Conservation (phyloP, 2,113 vertebrate species). For the Mellivora capensis region DNA sequence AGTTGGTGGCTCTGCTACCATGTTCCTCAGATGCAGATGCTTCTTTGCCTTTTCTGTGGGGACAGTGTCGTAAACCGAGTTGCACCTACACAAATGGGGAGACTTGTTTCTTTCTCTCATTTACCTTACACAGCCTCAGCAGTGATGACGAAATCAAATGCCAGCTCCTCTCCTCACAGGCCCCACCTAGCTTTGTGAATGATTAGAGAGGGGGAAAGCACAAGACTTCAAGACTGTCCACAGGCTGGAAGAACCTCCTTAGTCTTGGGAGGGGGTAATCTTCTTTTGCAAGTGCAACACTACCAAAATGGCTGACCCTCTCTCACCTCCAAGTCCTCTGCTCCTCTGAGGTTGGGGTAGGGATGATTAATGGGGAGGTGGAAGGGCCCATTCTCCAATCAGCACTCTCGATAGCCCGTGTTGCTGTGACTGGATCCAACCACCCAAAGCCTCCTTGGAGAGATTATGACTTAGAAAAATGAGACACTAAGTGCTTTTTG, state of each 20-base stretch:
- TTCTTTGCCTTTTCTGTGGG: not conserved
- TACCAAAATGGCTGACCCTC: not conserved
- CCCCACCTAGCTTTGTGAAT: not conserved
- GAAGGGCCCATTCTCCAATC: not conserved
- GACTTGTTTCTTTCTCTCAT: not conserved
- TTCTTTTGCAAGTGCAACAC: not conserved
- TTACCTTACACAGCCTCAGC: not conserved
- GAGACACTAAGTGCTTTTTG: not conserved
- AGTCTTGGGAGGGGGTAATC: not conserved
- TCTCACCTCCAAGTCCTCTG: not conserved
- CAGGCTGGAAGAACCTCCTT: not conserved
- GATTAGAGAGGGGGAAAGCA: not conserved
- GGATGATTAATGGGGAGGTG: too few relatives aligned
- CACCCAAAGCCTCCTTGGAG: not conserved
- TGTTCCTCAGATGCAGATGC: not conserved
- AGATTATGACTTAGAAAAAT: not conserved
- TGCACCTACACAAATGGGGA: not conserved
- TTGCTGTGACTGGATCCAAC: not conserved
- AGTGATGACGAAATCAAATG: not conserved
- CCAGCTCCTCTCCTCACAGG: not conserved
- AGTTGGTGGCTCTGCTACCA: not conserved
- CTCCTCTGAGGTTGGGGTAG: not conserved
- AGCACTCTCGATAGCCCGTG: not conserved
- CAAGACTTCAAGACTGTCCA: not conserved
- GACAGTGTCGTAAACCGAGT: too few relatives aligned